These are phyloP conservation scores for Ivindomyrus marchei DNA, from an alignment of 2,113 vertebrate species.

Conservation along the genomic window DNA sequence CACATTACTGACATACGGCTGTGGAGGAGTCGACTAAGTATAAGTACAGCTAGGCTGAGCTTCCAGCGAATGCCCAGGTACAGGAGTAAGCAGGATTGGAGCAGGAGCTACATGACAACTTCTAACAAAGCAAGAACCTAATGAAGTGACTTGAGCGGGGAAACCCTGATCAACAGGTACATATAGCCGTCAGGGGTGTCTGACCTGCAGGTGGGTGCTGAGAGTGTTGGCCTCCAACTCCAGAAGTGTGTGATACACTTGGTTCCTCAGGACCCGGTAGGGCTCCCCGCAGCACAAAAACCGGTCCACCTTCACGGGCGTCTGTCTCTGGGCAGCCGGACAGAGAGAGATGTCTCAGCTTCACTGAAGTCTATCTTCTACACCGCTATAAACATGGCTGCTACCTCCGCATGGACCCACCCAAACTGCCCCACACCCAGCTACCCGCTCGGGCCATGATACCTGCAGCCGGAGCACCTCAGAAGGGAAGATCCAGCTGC, in stretches of 20 bases:
- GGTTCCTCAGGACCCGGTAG: constrained; percentile 45
- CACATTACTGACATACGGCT: background rate
- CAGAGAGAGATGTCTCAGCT: background rate
- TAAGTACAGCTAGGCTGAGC: background rate
- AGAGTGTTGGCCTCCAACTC: constrained; percentile 24
- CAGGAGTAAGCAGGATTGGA: background rate
- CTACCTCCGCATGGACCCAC: background rate
- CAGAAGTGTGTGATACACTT: constrained; percentile 35
- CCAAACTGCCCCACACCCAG: background rate
- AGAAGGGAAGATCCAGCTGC: constrained; percentile 54
- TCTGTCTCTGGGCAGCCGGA: constrained; percentile 26
- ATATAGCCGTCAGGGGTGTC: background rate
- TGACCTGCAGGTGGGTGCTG: constrained; percentile 43
- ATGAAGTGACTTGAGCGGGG: background rate
- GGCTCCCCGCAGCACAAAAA: constrained; percentile 51
- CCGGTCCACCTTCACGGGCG: constrained; percentile 39
- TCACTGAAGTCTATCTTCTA: background rate
- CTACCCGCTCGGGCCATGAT: constrained; percentile 28
- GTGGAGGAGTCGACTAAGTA: background rate
- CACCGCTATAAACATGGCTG: background rate
- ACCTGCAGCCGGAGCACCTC: constrained; percentile 46
- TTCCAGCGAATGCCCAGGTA: background rate
- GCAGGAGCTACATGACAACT: background rate
- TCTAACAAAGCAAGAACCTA: background rate
- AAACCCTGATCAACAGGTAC: background rate